Evolutionary conservation across 2,113 vertebrate species (phyloP).

Genomic region (Heterotilapia buettikoferi): DNA sequence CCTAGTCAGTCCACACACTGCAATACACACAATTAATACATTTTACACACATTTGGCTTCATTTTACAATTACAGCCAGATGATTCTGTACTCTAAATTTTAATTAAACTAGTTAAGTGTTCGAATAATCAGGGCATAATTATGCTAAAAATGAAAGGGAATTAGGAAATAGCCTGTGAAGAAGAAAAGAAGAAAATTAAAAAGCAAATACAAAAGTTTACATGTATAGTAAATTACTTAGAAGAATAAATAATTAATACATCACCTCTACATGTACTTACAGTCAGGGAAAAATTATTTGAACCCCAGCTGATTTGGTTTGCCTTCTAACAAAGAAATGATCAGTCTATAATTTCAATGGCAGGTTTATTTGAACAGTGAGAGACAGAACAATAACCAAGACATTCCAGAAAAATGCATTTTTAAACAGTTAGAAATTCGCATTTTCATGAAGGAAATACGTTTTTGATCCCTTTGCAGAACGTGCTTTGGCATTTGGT

Average conservation of each 20-base stretch:
- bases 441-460: background rate
- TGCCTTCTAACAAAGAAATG: background rate
- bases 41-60: background rate
- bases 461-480: background rate
- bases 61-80: background rate
- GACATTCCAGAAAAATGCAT: background rate
- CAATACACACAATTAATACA: background rate
- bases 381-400: background rate
- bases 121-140: background rate
- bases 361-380: background rate
- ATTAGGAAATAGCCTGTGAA: background rate
- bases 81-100: background rate
- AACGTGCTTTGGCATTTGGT: background rate
- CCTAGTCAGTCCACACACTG: background rate
- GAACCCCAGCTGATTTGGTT: background rate
- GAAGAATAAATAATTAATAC: background rate
- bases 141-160: background rate
- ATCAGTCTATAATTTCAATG: background rate
- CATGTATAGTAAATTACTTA: background rate
- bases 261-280: background rate
- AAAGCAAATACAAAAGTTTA: background rate
- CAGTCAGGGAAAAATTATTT: background rate
- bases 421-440: background rate
- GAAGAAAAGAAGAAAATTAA: background rate
- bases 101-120: background rate